phyloP scores from a whole-genome alignment of 2,113 vertebrate species.

The Hippocampus zosterae region DNA sequence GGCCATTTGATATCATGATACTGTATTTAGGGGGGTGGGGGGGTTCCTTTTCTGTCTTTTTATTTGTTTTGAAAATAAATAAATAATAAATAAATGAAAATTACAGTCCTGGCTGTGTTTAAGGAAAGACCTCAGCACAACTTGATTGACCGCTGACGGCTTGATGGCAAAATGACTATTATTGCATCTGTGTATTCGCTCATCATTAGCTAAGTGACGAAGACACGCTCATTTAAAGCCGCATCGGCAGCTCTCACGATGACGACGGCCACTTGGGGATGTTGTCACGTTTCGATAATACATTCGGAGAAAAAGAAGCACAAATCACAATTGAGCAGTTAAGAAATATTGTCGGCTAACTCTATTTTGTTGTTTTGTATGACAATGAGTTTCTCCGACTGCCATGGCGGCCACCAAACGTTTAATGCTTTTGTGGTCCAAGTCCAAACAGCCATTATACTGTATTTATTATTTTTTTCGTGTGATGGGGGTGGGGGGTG shows the following conservation, averaged over 20 bases:
- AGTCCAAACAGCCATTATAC: too few relatives aligned
- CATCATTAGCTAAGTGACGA: slow-evolving; percentile 59
- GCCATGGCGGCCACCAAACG: too few relatives aligned
- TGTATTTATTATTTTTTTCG: too few relatives aligned
- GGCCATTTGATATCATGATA: slow-evolving; percentile 73
- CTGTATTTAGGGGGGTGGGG: slow-evolving; percentile 72
- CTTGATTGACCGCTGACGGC: slow-evolving; percentile 85
- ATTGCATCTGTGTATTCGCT: slow-evolving; percentile 69
- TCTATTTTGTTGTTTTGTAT: too few relatives aligned
- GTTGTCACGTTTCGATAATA: too few relatives aligned
- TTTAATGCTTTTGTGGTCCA: too few relatives aligned
- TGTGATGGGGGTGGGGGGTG: too few relatives aligned
- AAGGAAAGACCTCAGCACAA: slow-evolving; percentile 74
- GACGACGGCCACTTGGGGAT: too few relatives aligned
- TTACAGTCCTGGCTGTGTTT: slow-evolving; percentile 75
- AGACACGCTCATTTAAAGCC: slow-evolving; percentile 65
- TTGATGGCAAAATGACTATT: slow-evolving; percentile 80
- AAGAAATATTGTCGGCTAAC: too few relatives aligned
- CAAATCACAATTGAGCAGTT: too few relatives aligned
- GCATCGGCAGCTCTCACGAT: not conserved
- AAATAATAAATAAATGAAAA: slow-evolving; percentile 73
- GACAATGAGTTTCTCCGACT: too few relatives aligned
- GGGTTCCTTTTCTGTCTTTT: not conserved
- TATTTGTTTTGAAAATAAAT: slow-evolving; percentile 45
- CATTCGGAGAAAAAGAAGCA: too few relatives aligned